Evolutionary conservation across 1,140 invertebrate genomes (phyloP), one percentile per base, ranked within the genome.

Genomic region (Agraylea sexmaculata): DNA sequence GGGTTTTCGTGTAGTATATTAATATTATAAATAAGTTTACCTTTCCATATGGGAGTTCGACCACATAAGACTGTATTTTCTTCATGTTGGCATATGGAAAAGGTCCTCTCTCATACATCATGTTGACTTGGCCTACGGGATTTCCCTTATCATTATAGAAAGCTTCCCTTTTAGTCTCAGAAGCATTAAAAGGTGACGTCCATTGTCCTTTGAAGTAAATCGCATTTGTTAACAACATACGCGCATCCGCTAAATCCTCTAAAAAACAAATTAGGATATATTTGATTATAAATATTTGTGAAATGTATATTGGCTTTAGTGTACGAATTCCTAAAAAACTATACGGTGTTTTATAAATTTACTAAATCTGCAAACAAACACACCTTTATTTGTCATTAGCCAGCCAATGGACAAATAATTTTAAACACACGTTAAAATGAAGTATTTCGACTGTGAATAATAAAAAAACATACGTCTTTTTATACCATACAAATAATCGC

Each of bases 191-290:
- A 1, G 76, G 71, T 4, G 70, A 60, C 34, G 72, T 67, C 87
- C 87, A 92, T 20, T 68, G 61, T 8, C 83, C 86, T 64, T 85
- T 88, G 60, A 92, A 91, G 53, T 81, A 87, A 13, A 90, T 58
- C 1, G 78, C 77, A 50, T 84, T 88, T 0, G 80, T 75, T 13
- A 90, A 54, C 2, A 91, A 57, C 46, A 88, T 59, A 43, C 67
- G 60, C 0, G 79, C 77, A 33, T 75, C 58, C 6, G 28, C 23
- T 19, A 71, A 52, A 42, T 67, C 59, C 41, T 43, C 58, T 64
- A 32, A 37, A 57, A 58, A 40, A 37, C 37, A 41, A 43, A 12
- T 42, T 47, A 23, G 69, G 68, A 46, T 54, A 40, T 5, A 31
- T 35, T 37, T 11, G 27, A 27, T n/a, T 35, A 12, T 15, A 15